Percentiles rank a stretch among this genome's conserved stretches.
These are phyloP conservation scores for Trachymyrmex cornetzi DNA, from an alignment of 1,140 invertebrate species.

Conservation along the genomic window DNA sequence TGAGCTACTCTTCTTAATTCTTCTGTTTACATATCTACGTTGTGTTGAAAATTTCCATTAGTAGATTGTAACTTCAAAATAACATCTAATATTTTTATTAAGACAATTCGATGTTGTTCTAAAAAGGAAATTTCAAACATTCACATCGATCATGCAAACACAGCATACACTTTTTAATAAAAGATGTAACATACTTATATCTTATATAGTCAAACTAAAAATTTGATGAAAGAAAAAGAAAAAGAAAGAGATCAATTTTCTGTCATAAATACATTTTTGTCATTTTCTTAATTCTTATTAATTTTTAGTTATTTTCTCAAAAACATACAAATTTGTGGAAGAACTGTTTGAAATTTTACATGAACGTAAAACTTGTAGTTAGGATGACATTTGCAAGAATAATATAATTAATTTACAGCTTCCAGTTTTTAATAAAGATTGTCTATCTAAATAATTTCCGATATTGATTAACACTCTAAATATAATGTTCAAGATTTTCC, in stretches of 20 bases:
- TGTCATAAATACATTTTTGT: neutral
- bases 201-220: constrained; percentile 1
- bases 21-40: neutral
- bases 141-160: constrained; percentile 4
- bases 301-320: neutral
- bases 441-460: neutral
- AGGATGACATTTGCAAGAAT: neutral
- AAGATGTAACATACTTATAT: constrained; percentile 22
- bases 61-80: neutral
- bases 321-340: neutral
- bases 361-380: neutral
- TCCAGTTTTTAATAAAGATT: neutral
- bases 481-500: neutral
- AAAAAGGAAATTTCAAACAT: neutral
- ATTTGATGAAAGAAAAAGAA: neutral
- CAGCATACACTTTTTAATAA: neutral
- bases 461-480: neutral
- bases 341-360: neutral
- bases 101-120: neutral
- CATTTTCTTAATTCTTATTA: neutral
- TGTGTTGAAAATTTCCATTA: constrained; percentile 1
- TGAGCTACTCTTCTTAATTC: neutral
- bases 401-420: neutral
- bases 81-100: constrained; percentile 13
- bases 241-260: neutral